Percentiles rank a stretch among this genome's conserved stretches.
Evolutionary conservation across 2,888 invertebrate genomes (phyloP).

Genomic region (Ceraclea dissimilis): DNA sequence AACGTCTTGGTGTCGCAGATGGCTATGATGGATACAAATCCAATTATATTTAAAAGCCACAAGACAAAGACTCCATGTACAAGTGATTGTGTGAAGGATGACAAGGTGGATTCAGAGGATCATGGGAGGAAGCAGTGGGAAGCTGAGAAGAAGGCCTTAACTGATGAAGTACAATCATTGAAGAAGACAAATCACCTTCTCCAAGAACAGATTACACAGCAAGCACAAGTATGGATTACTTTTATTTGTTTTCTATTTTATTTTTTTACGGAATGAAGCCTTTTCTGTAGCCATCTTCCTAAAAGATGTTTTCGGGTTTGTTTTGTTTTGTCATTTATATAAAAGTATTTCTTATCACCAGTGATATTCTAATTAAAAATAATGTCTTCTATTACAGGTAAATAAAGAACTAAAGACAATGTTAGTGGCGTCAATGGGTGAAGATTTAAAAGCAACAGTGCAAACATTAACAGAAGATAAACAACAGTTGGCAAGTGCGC

Average conservation of each 20-base stretch:
- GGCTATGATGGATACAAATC: conserved; percentile 59
- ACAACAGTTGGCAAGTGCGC: conserved; percentile 74
- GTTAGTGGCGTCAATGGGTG: conserved; percentile 90
- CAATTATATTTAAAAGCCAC: conserved; percentile 51
- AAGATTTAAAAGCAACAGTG: conserved; percentile 83
- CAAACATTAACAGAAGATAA: conserved; percentile 90
- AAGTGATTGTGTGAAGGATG: conserved; percentile 32
- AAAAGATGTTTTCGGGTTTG: no score
- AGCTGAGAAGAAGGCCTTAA: conserved; percentile 44
- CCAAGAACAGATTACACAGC: conserved; percentile 77
- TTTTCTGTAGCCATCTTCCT: no score
- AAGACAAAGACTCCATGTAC: conserved; percentile 35
- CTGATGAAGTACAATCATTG: conserved; percentile 33
- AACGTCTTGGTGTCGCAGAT: conserved; percentile 62
- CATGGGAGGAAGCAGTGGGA: conserved; percentile 28
- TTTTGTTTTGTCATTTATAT: no score
- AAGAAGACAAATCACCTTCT: conserved; percentile 57
- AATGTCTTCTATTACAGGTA: conserved; percentile 42
- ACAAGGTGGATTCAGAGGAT: conserved; percentile 20
- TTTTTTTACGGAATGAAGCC: no score
- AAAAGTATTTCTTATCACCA: not conserved
- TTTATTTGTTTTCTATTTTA: conserved; percentile 7
- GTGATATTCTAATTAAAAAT: not conserved
- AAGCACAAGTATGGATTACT: conserved; percentile 56
- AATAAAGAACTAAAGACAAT: conserved; percentile 89